A percentile compares a stretch with the other conserved stretches of the same genome.
These are phyloP conservation scores for Acinonyx jubatus DNA, from an alignment of 2,113 vertebrate genomes.

Conservation along the genomic window DNA sequence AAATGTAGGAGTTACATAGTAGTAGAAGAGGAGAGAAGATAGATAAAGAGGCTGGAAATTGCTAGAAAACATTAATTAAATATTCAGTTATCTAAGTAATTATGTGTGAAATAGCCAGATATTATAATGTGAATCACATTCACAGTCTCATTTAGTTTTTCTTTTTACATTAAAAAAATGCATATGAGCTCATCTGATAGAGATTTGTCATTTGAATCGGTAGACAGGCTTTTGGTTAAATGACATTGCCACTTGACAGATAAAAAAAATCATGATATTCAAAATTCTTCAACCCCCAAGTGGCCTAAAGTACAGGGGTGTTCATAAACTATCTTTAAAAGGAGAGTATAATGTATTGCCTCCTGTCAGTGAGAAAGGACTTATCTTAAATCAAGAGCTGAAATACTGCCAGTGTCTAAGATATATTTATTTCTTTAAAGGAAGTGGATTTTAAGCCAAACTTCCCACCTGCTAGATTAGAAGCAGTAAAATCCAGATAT, in stretches of 20 bases:
- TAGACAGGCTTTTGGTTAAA: constrained; percentile 29
- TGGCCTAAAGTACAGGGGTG: background rate
- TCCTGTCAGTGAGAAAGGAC: background rate
- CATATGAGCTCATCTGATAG: background rate
- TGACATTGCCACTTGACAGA: constrained; percentile 26
- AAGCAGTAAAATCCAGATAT: constrained; percentile 1
- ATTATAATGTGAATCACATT: background rate
- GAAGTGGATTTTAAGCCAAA: background rate
- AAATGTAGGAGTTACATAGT: background rate
- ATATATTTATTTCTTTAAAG: constrained; percentile 55
- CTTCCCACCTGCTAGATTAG: background rate
- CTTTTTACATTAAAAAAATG: constrained; percentile 1
- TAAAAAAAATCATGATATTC: constrained; percentile 43
- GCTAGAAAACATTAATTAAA: background rate
- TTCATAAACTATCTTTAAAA: constrained; percentile 35
- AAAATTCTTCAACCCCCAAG: constrained; percentile 39
- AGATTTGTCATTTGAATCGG: constrained; percentile 17
- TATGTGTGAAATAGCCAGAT: background rate
- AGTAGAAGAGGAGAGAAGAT: background rate
- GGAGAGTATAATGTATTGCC: constrained; percentile 27
- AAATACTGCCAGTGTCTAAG: constrained; percentile 21
- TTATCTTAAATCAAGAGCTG: constrained; percentile 9
- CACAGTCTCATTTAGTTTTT: background rate
- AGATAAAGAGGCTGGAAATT: background rate
- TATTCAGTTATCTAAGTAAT: constrained; percentile 28